phyloP scores from a whole-genome alignment of 2,797 vertebrate species.

The Acestrorhynchus altus region DNA sequence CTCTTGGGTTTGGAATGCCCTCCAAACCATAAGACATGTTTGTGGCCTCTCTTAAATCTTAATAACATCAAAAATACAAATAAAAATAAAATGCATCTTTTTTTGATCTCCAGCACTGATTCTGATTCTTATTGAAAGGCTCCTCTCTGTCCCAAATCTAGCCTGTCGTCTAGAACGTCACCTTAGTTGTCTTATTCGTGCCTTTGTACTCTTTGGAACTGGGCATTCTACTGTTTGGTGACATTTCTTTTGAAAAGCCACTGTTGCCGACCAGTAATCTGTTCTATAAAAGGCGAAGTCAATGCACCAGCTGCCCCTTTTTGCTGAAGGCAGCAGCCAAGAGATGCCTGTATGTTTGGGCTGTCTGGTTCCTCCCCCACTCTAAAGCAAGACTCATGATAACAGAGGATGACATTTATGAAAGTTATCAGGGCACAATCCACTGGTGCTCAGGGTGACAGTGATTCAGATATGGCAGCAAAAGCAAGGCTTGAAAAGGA shows the following conservation, averaged over 20 bases:
- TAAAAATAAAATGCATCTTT: no score
- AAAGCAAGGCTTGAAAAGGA: conserved; percentile 11
- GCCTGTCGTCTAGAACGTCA: no score
- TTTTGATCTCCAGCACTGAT: no score
- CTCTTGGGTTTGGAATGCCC: no score
- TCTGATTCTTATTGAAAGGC: no score
- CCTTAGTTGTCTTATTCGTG: not conserved
- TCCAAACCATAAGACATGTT: no score
- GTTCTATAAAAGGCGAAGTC: conserved; percentile 36
- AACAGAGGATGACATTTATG: conserved; percentile 27
- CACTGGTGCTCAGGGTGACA: conserved; percentile 22
- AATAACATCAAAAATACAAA: no score
- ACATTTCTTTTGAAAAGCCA: conserved; percentile 37
- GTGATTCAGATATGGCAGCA: conserved; percentile 13
- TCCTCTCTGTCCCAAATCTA: no score
- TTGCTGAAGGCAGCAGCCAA: conserved; percentile 27
- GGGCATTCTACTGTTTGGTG: conserved; percentile 5
- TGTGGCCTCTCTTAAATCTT: no score
- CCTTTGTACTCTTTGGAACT: conserved; percentile 2
- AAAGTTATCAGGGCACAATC: conserved; percentile 41
- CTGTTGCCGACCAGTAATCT: conserved; percentile 34
- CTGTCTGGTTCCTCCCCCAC: not conserved
- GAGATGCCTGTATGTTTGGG: not conserved
- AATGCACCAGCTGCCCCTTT: conserved; percentile 15
- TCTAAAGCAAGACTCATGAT: conserved; percentile 1